These are phyloP conservation scores for Ardeotis arabs DNA, from an alignment of 2,113 vertebrate genomes.

Conservation along the genomic window DNA sequence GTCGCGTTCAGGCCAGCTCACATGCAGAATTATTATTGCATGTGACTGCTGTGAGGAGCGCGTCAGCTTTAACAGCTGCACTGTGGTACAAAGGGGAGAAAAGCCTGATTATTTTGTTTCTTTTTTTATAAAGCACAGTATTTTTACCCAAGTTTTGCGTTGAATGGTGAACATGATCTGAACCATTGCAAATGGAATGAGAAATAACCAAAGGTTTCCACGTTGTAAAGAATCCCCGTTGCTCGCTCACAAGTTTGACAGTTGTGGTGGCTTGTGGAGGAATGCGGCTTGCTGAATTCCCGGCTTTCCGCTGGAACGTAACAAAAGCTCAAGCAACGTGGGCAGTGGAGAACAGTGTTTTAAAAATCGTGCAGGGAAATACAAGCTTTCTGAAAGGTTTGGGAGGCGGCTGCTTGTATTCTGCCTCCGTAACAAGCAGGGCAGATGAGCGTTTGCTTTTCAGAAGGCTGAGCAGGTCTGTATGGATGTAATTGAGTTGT, in stretches of 20 bases:
- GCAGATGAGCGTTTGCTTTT: neutral
- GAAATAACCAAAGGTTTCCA: neutral
- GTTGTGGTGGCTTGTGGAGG: neutral
- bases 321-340: neutral
- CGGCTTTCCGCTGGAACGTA: neutral
- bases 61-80: neutral
- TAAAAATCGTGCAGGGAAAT: neutral
- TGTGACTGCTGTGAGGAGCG: neutral
- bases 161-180: neutral
- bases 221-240: rapidly evolving
- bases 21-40: neutral
- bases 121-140: neutral
- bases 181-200: neutral
- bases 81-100: neutral
- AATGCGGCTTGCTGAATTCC: neutral
- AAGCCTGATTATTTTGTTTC: neutral
- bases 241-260: neutral
- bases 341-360: neutral
- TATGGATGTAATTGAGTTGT: neutral
- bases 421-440: rapidly evolving
- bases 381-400: neutral
- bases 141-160: neutral
- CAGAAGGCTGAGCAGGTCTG: neutral
- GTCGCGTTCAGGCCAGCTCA: neutral
- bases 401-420: neutral